phyloP scores from a whole-genome alignment of 2,888 invertebrate genomes.

The Byasa hedistus region DNA sequence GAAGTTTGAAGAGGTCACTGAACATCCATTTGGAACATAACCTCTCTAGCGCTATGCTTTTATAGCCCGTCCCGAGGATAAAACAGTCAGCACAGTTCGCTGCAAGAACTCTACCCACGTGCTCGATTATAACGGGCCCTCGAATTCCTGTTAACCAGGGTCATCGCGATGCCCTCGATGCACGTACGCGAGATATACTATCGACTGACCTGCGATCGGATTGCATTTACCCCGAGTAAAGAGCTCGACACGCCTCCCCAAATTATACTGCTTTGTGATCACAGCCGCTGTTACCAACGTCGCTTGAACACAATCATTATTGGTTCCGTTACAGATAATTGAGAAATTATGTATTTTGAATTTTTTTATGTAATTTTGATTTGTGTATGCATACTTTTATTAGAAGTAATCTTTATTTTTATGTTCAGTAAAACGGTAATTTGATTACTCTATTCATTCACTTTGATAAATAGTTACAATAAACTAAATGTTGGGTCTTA shows the following conservation, averaged over 20 bases:
- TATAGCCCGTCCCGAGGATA: too few species aligned
- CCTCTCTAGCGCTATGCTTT: too few species aligned
- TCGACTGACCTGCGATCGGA: slow-evolving; percentile 61
- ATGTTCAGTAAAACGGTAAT: too few species aligned
- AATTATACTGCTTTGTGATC: slow-evolving; percentile 29
- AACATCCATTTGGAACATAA: too few species aligned
- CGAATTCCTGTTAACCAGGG: slow-evolving; percentile 55
- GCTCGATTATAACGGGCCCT: slow-evolving; percentile 52
- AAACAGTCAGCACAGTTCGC: slow-evolving; percentile 35
- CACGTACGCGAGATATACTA: slow-evolving; percentile 47
- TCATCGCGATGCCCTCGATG: slow-evolving; percentile 62
- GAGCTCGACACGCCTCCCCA: slow-evolving; percentile 30
- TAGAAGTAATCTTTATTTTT: too few species aligned
- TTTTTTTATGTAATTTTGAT: neutral
- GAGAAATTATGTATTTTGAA: slow-evolving; percentile 14
- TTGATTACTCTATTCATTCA: too few species aligned
- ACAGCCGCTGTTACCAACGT: slow-evolving; percentile 8
- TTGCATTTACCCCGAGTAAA: slow-evolving; percentile 45
- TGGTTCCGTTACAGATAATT: slow-evolving; percentile 14
- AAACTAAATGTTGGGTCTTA: too few species aligned
- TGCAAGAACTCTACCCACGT: slow-evolving; percentile 40
- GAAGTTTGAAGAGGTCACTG: too few species aligned
- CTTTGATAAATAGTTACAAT: too few species aligned
- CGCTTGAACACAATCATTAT: slow-evolving; percentile 22
- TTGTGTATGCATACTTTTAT: too few species aligned